Conservation (phyloP, 2,113 vertebrate genomes). For the Zosterops lateralis region DNA sequence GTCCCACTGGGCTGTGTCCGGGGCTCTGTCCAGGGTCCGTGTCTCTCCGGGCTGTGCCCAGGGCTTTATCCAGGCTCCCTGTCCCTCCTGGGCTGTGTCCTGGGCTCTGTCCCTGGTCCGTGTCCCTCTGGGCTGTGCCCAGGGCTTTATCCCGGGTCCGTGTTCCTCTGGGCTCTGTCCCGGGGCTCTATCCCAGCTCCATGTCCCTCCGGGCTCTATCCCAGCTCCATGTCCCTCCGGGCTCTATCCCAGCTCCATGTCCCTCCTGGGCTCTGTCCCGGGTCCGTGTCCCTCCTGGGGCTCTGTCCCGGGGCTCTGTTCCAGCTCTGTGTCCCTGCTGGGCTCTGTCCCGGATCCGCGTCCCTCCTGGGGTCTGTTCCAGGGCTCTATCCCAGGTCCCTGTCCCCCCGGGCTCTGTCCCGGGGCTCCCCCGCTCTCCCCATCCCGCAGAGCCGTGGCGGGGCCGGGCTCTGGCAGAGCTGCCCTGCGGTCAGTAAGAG, state of each 20-base stretch:
- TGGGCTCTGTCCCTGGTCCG: not conserved
- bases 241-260: no score
- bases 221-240: not conserved
- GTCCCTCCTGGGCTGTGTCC: not conserved
- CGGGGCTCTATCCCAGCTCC: not conserved
- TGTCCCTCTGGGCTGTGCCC: no score
- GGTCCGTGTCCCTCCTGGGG: rapidly evolving
- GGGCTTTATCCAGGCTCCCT: not conserved
- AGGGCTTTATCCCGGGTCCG: not conserved
- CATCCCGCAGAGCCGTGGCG: not conserved
- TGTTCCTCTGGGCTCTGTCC: not conserved
- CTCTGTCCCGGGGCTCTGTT: not conserved
- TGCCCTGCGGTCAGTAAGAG: not conserved
- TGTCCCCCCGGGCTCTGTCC: not conserved
- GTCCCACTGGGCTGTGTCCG: not conserved
- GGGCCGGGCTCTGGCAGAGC: not conserved
- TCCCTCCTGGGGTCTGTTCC: not conserved
- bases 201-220: no score
- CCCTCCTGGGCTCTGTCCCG: not conserved
- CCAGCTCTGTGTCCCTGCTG: not conserved
- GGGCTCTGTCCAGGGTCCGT: not conserved
- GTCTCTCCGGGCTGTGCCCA: no score
- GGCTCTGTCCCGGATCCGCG: not conserved
- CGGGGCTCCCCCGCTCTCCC: not conserved
- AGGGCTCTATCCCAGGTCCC: not conserved